These are phyloP conservation scores for Actinia tenebrosa DNA, from an alignment of 64 coral and sea anemone genomes.

Conservation along the genomic window DNA sequence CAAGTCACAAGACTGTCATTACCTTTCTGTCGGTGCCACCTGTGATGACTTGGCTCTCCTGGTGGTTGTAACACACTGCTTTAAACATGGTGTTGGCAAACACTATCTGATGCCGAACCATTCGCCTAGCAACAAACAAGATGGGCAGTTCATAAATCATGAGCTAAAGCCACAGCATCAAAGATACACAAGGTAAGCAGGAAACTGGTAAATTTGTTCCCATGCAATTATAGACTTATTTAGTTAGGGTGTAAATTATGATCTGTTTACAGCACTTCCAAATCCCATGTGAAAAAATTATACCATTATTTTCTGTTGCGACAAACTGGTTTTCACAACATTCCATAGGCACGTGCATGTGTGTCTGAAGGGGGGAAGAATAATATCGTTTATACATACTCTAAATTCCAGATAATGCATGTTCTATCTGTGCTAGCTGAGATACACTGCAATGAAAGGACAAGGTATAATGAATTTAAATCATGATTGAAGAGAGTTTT, in stretches of 20 bases:
- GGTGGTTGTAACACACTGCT: constrained; percentile 74
- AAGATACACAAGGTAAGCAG: background rate
- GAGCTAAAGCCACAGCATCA: background rate
- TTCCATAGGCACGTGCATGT: no score
- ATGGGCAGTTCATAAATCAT: no score
- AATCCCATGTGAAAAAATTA: no score
- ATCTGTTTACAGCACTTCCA: no score
- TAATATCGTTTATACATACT: constrained; percentile 42
- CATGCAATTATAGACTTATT: no score
- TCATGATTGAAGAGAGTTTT: no score
- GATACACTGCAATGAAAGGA: constrained; percentile 54
- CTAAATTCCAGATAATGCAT: constrained; percentile 95
- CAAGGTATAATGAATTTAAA: background rate
- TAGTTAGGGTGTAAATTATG: no score
- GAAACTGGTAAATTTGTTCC: background rate
- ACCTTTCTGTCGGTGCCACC: constrained; percentile 95
- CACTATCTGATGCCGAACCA: constrained; percentile 71
- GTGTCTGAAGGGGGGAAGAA: no score
- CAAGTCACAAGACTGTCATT: background rate
- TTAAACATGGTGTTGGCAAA: constrained; percentile 99
- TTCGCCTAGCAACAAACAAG: constrained; percentile 22
- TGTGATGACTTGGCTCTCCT: constrained; percentile 89
- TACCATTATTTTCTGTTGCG: no score
- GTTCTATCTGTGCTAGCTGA: constrained; percentile 93
- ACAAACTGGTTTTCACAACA: no score